Evolutionary conservation across 2,888 invertebrate genomes (phyloP), one percentile per base, ranked within the genome.

Genomic region (Hirtodrosophila cameraria): DNA sequence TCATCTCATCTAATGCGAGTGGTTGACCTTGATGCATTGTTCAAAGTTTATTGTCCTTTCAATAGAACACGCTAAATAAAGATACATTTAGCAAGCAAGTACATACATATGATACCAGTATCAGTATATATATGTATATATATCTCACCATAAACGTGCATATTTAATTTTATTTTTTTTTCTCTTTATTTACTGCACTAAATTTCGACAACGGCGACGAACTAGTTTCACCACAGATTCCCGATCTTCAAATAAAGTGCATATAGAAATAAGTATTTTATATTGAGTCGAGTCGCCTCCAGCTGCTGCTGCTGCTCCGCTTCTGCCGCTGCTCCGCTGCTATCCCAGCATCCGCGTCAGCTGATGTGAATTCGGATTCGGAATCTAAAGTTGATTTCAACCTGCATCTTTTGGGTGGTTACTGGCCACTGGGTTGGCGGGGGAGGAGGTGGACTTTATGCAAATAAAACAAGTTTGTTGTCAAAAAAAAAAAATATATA

Each of bases 41-140:
- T 68, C 41, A 70, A 70, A 87, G 87, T 88, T 87, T 87, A 88
- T 87, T 87, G 87, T 88, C 87, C 87, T 87, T 88, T 81, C 76
- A 78, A 75, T 76, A 80, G 88, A 81, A 81, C 77, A 71, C 77
- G 86, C 84, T 86, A 86, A 84, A 84, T 71, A 69, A 67, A 81
- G 30, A 66, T 6, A 63, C 38, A 71, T 42, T 68, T 66, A 75
- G 66, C 73, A 33, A 20, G 16, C 57, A 72, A 55, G 63, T 82
- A 57, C 81, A 82, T 67, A 78, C 43, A 30, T 38, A 25, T 16
- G n/a, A n/a, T n/a, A n/a, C n/a, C 52, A 13, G 42, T 54, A 27
- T 20, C 23, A 23, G 23, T 15, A 35, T 30, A 33, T 20, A 41
- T 7, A 57, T 25, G 11, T 12, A 23, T 38, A 28, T 13, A 49